Base-by-base conservation (phyloP, 2,113 vertebrate genomes). In the Pelecanoides urinatrix region DNA sequence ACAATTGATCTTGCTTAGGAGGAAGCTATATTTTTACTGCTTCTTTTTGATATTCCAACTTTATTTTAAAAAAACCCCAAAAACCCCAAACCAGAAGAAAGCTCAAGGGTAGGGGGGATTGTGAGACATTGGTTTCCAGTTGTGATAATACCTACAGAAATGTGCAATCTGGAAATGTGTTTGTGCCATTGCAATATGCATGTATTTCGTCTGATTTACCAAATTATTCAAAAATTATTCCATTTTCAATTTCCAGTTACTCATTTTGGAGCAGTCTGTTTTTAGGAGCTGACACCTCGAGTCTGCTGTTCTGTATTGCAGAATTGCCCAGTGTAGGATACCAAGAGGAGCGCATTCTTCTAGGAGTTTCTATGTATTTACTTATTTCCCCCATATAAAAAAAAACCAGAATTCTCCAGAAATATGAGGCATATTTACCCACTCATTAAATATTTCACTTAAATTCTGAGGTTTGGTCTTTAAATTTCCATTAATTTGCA, bases 401-500 rank as follows among this genome's bases (percentile, higher is more conserved):
- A 44, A 44, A 25, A n/a, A 6, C 36, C 55, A 27, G 75, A 84
- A 52, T 86, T 79, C 36, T 77, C 76, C 36, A 65, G 72, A 53
- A 74, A 65, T 88, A 50, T 11, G 32, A 65, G 34, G 59, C 27
- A 5, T 42, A 56, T 74, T 77, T 67, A 62, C 78, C 79, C 50
- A 23, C 83, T 86, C 91, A 29, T 92, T 94, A 90, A 76, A 73
- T 78, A 91, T 97, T 97, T 97, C 86, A 66, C 96, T 96, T 96
- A 86, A 91, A 91, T 96, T 92, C 90, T 89, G 96, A 97, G 74
- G 86, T 93, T 94, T 92, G 78, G 61, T 92, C 94, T 97, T 98
- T 96, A 98, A 72, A 97, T 98, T 98, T 97, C 92, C 90, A 96
- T 97, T 96, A 88, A 97, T 97, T 97, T 97, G 87, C 81, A 94